Conservation (phyloP, 1,140 invertebrate species). For the Drosophila triauraria region DNA sequence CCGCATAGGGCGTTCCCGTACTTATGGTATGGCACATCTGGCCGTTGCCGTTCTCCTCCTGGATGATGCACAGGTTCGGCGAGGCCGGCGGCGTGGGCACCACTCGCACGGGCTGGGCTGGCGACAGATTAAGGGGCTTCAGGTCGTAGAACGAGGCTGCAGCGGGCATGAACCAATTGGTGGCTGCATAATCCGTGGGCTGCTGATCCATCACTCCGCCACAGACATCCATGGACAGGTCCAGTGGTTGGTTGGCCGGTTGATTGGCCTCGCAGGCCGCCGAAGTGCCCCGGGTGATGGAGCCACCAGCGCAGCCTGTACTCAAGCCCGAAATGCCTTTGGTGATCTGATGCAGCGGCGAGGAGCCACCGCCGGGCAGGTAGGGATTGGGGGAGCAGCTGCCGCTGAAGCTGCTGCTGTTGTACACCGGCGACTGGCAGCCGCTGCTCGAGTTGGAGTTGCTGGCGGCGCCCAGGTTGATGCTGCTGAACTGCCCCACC, state of each 20-base stretch:
- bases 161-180: conserved; percentile 83
- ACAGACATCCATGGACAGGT: conserved; percentile 83
- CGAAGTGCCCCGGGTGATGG: conserved; percentile 91
- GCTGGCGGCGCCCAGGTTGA: conserved; percentile 67
- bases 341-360: conserved; percentile 84
- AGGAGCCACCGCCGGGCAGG: conserved; percentile 65
- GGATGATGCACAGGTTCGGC: conserved; percentile 93
- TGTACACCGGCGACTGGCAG: conserved; percentile 80
- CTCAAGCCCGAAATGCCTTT: conserved; percentile 88
- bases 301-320: conserved; percentile 87
- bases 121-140: conserved; percentile 87
- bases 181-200: conserved; percentile 51
- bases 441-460: conserved; percentile 74
- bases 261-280: conserved; percentile 79
- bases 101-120: conserved; percentile 85
- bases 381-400: conserved; percentile 79
- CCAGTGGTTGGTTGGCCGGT: conserved; percentile 71
- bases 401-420: conserved; percentile 75
- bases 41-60: conserved; percentile 89
- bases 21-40: conserved; percentile 79
- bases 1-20: conserved; percentile 72
- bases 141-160: conserved; percentile 83
- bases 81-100: conserved; percentile 83
- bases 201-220: conserved; percentile 9
- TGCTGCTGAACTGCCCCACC: conserved; percentile 80